phyloP scores from a whole-genome alignment of 92 coral and sea anemone genomes.

The Galaxea fascicularis region DNA sequence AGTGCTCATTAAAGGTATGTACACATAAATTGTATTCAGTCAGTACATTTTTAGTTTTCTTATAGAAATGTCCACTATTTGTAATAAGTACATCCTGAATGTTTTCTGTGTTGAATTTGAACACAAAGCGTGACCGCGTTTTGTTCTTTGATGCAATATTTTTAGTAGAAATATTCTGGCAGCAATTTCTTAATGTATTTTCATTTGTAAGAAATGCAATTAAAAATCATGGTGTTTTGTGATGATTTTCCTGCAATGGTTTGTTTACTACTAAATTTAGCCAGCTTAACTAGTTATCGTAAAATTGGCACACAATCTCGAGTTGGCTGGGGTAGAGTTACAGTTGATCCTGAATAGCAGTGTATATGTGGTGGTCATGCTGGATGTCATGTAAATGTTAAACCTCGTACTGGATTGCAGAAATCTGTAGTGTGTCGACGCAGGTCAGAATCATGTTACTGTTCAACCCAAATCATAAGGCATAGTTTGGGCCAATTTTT shows the following conservation, averaged over 20 bases:
- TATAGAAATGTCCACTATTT: background rate
- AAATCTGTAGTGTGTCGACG: background rate
- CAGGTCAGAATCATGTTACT: background rate
- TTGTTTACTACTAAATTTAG: background rate
- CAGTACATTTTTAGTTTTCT: background rate
- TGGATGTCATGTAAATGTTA: background rate
- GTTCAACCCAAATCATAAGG: background rate
- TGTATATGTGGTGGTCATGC: background rate
- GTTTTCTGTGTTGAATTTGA: background rate
- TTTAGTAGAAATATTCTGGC: background rate
- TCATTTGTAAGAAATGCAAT: background rate
- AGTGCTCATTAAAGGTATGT: slow-evolving; percentile 5
- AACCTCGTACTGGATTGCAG: background rate
- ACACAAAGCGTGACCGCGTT: background rate
- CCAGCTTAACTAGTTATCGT: background rate
- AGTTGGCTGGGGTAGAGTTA: slow-evolving; percentile 3
- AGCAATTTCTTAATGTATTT: background rate
- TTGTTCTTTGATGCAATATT: background rate
- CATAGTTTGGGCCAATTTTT: slow-evolving; percentile 5
- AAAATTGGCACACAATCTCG: background rate
- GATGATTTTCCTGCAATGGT: background rate
- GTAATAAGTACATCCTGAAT: background rate
- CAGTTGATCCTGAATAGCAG: background rate
- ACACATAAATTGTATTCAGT: background rate
- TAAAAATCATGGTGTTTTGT: slow-evolving; percentile 4